These are phyloP conservation scores for Acanthurus tractus DNA, from an alignment of 2,797 vertebrate genomes.

Conservation along the genomic window DNA sequence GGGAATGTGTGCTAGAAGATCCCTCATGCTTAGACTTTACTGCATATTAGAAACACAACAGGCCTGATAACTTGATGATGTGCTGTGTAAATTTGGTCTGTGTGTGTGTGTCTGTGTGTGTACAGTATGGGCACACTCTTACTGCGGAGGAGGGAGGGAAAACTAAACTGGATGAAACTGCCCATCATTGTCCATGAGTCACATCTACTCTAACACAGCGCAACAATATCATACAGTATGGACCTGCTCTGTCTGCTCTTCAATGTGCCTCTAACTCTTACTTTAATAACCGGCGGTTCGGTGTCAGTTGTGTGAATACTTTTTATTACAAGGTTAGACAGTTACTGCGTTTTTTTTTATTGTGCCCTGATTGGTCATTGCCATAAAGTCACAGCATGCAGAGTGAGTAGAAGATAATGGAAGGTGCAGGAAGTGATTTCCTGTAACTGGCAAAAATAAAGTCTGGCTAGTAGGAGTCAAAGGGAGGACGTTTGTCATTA, in stretches of 20 bases:
- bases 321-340: conserved; percentile 70
- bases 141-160: not conserved
- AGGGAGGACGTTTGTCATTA: conserved; percentile 78
- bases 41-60: conserved; percentile 2
- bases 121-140: conserved; percentile 1
- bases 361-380: conserved; percentile 70
- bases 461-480: conserved; percentile 70
- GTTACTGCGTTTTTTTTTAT: conserved; percentile 74
- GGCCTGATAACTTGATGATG: not conserved
- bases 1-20: not conserved
- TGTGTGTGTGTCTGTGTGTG: conserved; percentile 3
- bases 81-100: conserved; percentile 9
- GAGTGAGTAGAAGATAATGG: conserved; percentile 68
- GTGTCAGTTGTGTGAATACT: conserved; percentile 66
- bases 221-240: conserved; percentile 40
- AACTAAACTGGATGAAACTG: conserved; percentile 17
- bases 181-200: conserved; percentile 22
- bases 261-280: conserved; percentile 35
- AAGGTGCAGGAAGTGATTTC: conserved; percentile 75
- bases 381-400: conserved; percentile 65
- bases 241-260: conserved; percentile 26
- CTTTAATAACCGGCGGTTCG: conserved; percentile 65
- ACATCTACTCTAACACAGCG: conserved; percentile 24
- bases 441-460: conserved; percentile 81
- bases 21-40: not conserved